These are phyloP conservation scores for Phoronis australis DNA, from an alignment of 2,888 invertebrate genomes.

Conservation along the genomic window DNA sequence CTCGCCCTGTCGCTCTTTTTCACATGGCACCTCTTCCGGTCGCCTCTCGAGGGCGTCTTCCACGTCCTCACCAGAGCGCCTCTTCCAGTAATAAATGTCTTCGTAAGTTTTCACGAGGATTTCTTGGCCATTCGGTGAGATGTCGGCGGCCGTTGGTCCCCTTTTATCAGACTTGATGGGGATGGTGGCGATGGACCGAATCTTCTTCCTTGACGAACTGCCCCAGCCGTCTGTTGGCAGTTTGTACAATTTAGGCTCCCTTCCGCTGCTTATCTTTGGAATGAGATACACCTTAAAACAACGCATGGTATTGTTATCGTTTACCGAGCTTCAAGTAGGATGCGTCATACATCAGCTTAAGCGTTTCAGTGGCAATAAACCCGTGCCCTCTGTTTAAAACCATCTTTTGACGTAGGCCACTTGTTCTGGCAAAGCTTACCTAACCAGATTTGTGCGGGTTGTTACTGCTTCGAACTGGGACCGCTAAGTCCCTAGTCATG, in stretches of 20 bases:
- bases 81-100: conserved; percentile 11
- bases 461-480: too few relatives aligned
- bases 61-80: conserved; percentile 1
- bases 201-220: too few relatives aligned
- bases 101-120: conserved; percentile 11
- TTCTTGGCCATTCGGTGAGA: conserved; percentile 11
- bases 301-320: too few relatives aligned
- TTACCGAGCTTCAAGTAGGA: too few relatives aligned
- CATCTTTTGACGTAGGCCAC: too few relatives aligned
- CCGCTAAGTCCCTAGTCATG: too few relatives aligned
- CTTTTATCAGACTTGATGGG: conserved; percentile 1
- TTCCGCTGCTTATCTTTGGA: conserved; percentile 13
- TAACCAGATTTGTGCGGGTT: too few relatives aligned
- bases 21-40: neutral
- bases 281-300: conserved; percentile 20
- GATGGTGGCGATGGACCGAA: too few relatives aligned
- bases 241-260: conserved; percentile 2
- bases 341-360: too few relatives aligned
- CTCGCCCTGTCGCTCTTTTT: conserved; percentile 5
- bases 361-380: too few relatives aligned
- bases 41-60: neutral
- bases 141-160: conserved; percentile 13
- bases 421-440: too few relatives aligned
- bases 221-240: neutral
- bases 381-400: too few relatives aligned